These are phyloP conservation scores for Ara ararauna DNA, from an alignment of 2,797 vertebrate species.

Conservation along the genomic window DNA sequence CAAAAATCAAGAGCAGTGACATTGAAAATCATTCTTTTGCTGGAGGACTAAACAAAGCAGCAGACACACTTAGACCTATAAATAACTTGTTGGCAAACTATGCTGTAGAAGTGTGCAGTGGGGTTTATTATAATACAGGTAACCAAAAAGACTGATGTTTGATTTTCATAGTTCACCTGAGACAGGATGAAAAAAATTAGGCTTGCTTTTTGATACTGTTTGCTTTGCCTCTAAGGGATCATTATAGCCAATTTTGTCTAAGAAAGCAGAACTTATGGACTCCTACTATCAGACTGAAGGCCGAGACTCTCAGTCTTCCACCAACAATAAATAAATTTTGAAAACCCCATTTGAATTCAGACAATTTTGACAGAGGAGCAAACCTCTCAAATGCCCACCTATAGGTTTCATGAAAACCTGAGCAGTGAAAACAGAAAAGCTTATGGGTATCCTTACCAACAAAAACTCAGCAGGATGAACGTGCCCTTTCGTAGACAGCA, in stretches of 20 bases:
- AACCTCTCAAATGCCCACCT: background rate
- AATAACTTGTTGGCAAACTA: background rate
- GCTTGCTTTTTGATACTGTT: background rate
- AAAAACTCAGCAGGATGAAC: background rate
- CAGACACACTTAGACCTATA: background rate
- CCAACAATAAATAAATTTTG: background rate
- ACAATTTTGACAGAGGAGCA: background rate
- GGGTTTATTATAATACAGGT: background rate
- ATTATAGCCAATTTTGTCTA: background rate
- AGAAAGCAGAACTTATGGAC: background rate
- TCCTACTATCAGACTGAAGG: background rate
- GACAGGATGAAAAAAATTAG: background rate
- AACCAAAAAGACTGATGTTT: background rate
- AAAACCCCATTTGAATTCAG: background rate
- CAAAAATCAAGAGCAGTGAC: background rate
- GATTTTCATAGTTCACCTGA: background rate
- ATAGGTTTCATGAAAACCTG: background rate
- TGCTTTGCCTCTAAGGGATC: background rate
- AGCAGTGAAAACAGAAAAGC: background rate
- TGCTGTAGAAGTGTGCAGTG: background rate
- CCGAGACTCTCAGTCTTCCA: background rate
- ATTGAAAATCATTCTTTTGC: background rate
- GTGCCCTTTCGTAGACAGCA: background rate
- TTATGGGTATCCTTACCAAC: fast-evolving
- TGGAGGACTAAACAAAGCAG: background rate